Evolutionary conservation across 1,140 invertebrate genomes (phyloP).

Genomic region (Arctopsyche grandis): DNA sequence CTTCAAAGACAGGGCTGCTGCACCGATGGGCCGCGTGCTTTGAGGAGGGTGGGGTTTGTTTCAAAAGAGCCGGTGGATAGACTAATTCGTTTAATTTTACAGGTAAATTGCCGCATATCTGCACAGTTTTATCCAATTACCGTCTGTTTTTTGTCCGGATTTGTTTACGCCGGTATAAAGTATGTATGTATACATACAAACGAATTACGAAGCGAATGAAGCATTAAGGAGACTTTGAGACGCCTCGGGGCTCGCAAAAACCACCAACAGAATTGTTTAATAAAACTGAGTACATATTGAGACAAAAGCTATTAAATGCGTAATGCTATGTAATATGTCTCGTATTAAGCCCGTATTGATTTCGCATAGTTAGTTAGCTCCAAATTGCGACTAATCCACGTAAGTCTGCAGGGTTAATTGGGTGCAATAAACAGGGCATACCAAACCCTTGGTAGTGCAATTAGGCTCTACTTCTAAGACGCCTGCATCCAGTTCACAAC

Average conservation of each 20-base stretch:
- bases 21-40: background rate
- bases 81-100: conserved; percentile 33
- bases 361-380: background rate
- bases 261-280: background rate
- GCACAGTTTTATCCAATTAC: conserved; percentile 26
- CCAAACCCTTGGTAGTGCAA: background rate
- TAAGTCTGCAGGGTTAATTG: conserved; percentile 12
- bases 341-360: background rate
- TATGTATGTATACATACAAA: conserved; percentile 10
- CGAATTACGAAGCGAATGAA: conserved; percentile 8
- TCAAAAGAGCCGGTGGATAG: background rate
- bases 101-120: conserved; percentile 37
- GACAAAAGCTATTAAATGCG: too few relatives aligned
- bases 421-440: conserved; percentile 14
- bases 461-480: conserved; percentile 5
- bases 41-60: background rate
- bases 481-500: conserved; percentile 3
- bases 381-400: conserved; percentile 15
- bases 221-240: background rate
- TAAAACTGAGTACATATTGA: too few relatives aligned
- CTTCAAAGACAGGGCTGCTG: background rate
- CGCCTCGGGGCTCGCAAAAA: background rate
- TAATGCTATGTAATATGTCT: too few relatives aligned
- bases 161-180: background rate
- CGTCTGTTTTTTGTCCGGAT: conserved; percentile 1